phyloP scores from a whole-genome alignment of 2,797 vertebrate species.

The Sciurus vulgaris region DNA sequence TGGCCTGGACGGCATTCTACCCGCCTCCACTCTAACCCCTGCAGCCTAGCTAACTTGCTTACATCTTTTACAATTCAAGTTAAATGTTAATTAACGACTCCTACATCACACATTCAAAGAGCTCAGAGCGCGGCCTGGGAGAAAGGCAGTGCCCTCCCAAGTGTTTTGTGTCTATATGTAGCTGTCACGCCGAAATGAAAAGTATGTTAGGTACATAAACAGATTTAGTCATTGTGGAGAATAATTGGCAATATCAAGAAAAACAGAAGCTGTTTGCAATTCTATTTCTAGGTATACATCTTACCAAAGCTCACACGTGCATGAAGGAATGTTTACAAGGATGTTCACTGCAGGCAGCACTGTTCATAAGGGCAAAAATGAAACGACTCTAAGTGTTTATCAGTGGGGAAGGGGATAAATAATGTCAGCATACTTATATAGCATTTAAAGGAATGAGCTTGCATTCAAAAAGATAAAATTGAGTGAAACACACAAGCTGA shows the following conservation, averaged over 20 bases:
- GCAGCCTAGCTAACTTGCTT: not conserved
- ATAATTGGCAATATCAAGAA: not conserved
- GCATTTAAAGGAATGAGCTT: slow-evolving; percentile 24
- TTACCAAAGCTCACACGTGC: not conserved
- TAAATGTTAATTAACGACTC: not conserved
- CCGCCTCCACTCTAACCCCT: not conserved
- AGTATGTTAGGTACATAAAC: not conserved
- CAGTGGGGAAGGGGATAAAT: not conserved
- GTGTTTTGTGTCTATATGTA: not conserved
- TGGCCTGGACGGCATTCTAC: not conserved
- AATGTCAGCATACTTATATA: not conserved
- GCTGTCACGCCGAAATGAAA: not conserved
- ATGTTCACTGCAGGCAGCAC: not conserved
- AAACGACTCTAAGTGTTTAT: not conserved
- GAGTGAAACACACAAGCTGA: slow-evolving; percentile 36
- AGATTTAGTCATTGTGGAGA: not conserved
- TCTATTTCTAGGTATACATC: not conserved
- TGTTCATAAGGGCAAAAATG: not conserved
- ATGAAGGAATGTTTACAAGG: not conserved
- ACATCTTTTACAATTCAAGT: not conserved
- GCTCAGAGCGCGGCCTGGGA: not conserved
- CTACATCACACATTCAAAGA: slow-evolving; percentile 1
- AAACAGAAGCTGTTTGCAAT: not conserved
- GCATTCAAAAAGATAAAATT: slow-evolving; percentile 53
- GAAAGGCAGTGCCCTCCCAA: not conserved